Conservation (phyloP, 2,113 vertebrate species). For the Pardalotus punctatus region DNA sequence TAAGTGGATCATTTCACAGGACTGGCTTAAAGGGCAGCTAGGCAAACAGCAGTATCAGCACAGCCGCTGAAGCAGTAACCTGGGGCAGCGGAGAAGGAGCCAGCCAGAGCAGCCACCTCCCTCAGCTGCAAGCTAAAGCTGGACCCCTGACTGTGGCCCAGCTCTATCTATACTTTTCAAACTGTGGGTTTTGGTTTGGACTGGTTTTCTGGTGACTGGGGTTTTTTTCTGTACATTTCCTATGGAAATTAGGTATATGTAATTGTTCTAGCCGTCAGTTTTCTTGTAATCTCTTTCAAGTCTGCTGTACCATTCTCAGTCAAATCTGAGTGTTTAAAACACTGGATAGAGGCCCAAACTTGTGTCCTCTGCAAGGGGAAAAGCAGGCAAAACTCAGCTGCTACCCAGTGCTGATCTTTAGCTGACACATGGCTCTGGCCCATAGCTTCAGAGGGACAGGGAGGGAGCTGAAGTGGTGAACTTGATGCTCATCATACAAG, state of each 20-base stretch:
- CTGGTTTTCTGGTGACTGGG: background rate
- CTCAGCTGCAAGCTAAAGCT: background rate
- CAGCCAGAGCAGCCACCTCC: rapidly evolving
- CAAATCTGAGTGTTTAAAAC: background rate
- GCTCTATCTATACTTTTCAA: background rate
- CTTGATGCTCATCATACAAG: background rate
- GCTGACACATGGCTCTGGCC: background rate
- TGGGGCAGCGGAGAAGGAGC: background rate
- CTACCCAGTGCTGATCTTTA: background rate
- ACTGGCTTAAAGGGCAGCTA: constrained; percentile 12
- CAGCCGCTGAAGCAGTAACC: background rate
- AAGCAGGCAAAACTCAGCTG: background rate
- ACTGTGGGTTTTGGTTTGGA: background rate
- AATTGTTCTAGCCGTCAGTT: background rate
- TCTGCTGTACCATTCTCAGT: background rate
- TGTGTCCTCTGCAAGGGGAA: background rate
- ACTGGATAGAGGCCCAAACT: background rate
- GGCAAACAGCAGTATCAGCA: constrained; percentile 35
- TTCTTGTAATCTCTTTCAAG: background rate
- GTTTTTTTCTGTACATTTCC: background rate
- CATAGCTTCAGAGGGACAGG: background rate
- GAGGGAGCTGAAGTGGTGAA: background rate
- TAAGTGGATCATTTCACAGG: constrained; percentile 22
- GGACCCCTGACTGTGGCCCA: background rate
- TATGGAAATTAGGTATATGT: background rate